Evolutionary conservation across 2,113 vertebrate species (phyloP).

Genomic region (Apodemus speciosus): DNA sequence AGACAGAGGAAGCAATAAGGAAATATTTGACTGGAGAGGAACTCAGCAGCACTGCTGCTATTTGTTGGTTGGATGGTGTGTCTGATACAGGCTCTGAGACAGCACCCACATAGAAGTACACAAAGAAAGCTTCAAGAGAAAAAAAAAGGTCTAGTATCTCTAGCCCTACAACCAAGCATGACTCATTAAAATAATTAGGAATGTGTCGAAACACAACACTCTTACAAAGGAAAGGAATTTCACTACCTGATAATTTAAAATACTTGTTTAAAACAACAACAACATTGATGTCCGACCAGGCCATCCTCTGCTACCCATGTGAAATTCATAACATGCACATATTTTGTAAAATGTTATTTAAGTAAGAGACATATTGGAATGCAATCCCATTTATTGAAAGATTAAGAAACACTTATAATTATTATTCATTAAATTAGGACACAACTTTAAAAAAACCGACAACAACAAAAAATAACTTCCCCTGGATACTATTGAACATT

Average conservation of each 20-base stretch:
- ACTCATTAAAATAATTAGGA: not conserved
- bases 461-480: not conserved
- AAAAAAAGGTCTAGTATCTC: not conserved
- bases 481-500: not conserved
- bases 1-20: not conserved
- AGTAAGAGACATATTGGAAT: not conserved
- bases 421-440: not conserved
- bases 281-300: not conserved
- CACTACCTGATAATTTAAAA: not conserved
- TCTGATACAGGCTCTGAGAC: not conserved
- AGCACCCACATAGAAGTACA: not conserved
- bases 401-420: not conserved
- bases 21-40: not conserved
- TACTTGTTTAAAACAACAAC: not conserved
- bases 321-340: not conserved
- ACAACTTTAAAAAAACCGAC: too few relatives aligned
- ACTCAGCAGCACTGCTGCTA: not conserved
- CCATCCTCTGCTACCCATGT: too few relatives aligned
- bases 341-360: not conserved
- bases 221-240: not conserved
- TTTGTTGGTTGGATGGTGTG: not conserved
- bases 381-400: not conserved
- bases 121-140: not conserved
- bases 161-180: not conserved
- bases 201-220: not conserved